These are phyloP conservation scores for Drosophila gaucha DNA, from an alignment of 2,888 invertebrate genomes.

Conservation along the genomic window DNA sequence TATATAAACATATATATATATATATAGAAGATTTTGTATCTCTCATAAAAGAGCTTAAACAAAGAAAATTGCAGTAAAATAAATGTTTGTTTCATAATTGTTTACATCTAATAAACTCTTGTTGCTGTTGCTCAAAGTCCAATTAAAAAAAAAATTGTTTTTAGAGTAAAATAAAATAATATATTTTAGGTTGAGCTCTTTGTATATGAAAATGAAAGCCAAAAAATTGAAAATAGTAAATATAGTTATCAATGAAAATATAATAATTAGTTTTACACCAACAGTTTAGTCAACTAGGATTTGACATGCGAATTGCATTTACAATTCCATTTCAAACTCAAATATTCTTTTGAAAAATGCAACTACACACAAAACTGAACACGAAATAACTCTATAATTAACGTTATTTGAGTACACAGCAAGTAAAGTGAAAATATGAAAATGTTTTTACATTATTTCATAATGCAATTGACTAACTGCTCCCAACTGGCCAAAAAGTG, in stretches of 20 bases:
- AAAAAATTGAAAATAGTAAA: background rate
- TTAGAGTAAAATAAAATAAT: background rate
- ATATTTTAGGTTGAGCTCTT: background rate
- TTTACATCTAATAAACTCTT: background rate
- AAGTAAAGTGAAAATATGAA: slow-evolving; percentile 31
- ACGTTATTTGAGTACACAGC: slow-evolving; percentile 46
- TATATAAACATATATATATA: background rate
- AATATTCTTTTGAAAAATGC: background rate
- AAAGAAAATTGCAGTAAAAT: background rate
- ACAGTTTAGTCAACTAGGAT: background rate
- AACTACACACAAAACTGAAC: background rate
- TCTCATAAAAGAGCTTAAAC: background rate
- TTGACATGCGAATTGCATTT: background rate
- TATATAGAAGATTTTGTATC: background rate
- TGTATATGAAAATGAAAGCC: background rate
- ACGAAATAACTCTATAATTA: slow-evolving; percentile 44
- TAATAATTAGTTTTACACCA: background rate
- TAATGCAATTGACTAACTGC: slow-evolving; percentile 29
- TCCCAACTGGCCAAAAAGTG: slow-evolving; percentile 9
- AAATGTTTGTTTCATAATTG: background rate
- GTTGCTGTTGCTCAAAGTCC: too few relatives aligned
- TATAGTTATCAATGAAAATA: background rate
- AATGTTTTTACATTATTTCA: slow-evolving; percentile 13
- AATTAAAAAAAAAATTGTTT: background rate
- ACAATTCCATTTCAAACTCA: background rate